These are phyloP conservation scores for Nyctibius bracteatus DNA, from an alignment of 2,113 vertebrate genomes.

Conservation along the genomic window DNA sequence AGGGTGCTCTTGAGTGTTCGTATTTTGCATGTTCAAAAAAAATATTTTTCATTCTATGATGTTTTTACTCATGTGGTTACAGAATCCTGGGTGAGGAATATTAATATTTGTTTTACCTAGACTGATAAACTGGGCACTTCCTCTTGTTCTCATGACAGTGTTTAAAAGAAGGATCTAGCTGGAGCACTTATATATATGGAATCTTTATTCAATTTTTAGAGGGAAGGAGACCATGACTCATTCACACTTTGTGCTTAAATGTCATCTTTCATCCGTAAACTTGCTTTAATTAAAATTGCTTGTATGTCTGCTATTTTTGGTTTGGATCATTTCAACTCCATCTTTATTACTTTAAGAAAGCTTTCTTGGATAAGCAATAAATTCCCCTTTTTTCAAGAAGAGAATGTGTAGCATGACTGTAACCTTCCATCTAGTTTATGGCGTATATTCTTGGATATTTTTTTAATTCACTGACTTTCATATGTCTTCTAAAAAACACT, in stretches of 20 bases:
- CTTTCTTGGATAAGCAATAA: not conserved
- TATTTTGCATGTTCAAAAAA: not conserved
- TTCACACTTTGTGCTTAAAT: not conserved
- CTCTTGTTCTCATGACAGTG: not conserved
- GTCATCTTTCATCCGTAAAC: not conserved
- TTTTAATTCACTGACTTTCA: not conserved
- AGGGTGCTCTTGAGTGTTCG: not conserved
- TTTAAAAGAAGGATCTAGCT: not conserved
- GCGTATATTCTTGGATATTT: not conserved
- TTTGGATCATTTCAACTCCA: not conserved
- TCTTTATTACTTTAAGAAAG: not conserved
- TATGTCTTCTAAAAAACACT: not conserved
- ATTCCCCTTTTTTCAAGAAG: not conserved
- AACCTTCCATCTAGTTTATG: not conserved
- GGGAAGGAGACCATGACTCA: not conserved
- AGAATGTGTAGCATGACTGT: not conserved
- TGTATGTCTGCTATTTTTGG: not conserved
- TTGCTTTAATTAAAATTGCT: not conserved
- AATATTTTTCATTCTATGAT: not conserved
- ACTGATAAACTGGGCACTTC: not conserved
- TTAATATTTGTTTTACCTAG: not conserved
- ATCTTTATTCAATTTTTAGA: not conserved
- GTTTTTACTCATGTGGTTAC: not conserved
- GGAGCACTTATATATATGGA: not conserved
- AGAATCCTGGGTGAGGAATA: not conserved